Evolutionary conservation across 2,797 vertebrate species (phyloP).

Genomic region (Oophaga sylvatica): DNA sequence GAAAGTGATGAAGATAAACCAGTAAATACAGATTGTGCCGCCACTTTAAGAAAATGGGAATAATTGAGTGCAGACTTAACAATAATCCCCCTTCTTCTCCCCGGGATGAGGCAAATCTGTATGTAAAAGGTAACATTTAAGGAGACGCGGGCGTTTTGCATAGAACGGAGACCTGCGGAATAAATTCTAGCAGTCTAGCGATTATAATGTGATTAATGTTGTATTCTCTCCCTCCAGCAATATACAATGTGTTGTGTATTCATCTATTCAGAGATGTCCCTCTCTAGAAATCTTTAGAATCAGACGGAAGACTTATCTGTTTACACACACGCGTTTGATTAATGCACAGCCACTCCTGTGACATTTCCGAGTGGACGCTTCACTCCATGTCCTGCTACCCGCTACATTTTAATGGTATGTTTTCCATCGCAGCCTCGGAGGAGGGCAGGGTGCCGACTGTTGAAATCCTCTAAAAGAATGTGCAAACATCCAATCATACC

Average conservation of each 20-base stretch:
- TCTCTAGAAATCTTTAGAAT: conserved; percentile 54
- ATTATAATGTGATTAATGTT: conserved; percentile 62
- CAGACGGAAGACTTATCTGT: conserved; percentile 60
- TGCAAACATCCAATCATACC: not conserved
- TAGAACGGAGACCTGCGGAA: conserved; percentile 38
- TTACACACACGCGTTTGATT: conserved; percentile 59
- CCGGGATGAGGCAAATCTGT: not conserved
- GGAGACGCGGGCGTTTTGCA: conserved; percentile 18
- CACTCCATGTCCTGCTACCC: conserved; percentile 23
- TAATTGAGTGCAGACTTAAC: not conserved
- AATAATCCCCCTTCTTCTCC: not conserved
- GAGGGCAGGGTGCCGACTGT: not conserved
- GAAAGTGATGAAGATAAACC: conserved; percentile 43
- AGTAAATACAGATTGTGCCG: not conserved
- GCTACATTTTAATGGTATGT: conserved; percentile 47
- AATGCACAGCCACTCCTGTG: conserved; percentile 51
- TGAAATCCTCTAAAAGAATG: not conserved
- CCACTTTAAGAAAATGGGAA: not conserved
- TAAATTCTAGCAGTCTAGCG: conserved; percentile 53
- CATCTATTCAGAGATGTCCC: conserved; percentile 63
- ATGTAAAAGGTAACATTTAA: conserved; percentile 42
- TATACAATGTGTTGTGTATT: conserved; percentile 56
- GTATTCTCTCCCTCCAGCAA: conserved; percentile 45
- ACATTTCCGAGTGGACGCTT: conserved; percentile 52
- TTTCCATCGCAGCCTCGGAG: not conserved